phyloP scores from a whole-genome alignment of 1,140 invertebrate genomes.

The Pemphigus obesinymphae region DNA sequence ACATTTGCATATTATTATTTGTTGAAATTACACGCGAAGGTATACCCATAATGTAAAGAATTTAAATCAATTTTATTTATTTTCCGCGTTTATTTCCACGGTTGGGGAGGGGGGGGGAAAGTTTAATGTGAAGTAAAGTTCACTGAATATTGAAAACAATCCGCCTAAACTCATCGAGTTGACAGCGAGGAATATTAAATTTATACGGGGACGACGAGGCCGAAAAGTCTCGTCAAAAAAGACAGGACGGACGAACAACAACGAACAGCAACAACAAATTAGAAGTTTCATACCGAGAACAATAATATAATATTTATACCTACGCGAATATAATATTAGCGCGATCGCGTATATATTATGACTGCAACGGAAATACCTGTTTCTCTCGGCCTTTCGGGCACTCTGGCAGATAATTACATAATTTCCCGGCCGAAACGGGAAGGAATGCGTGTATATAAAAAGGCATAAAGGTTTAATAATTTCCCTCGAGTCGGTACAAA shows the following conservation, averaged over 20 bases:
- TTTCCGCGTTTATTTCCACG: too few species aligned
- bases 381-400: background rate
- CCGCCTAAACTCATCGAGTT: background rate
- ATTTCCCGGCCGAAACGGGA: background rate
- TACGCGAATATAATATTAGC: background rate
- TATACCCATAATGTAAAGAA: background rate
- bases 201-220: background rate
- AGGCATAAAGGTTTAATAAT: slow-evolving; percentile 10
- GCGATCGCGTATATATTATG: too few species aligned
- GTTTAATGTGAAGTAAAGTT: background rate
- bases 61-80: background rate
- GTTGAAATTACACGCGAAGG: background rate
- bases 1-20: background rate
- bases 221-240: background rate
- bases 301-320: background rate
- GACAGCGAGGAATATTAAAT: background rate
- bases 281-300: background rate
- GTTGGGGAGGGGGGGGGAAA: background rate
- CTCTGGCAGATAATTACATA: background rate
- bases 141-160: background rate
- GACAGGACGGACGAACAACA: background rate
- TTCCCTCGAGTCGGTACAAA: background rate
- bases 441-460: background rate
- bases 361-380: background rate
- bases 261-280: background rate